phyloP scores from a whole-genome alignment of 2,113 vertebrate genomes.

The Pedionomus torquatus region DNA sequence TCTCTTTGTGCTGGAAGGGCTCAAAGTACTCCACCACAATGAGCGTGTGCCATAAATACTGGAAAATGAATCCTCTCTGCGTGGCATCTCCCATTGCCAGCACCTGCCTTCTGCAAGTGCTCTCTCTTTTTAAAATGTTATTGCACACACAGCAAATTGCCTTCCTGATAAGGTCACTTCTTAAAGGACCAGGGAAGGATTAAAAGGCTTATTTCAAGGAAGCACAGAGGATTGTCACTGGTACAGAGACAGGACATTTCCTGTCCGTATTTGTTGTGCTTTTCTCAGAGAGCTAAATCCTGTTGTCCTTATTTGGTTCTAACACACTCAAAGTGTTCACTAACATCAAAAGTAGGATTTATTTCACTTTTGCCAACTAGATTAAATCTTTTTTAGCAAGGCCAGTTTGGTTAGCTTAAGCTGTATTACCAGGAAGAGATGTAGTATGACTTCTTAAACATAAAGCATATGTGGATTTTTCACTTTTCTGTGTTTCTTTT shows the following conservation, averaged over 20 bases:
- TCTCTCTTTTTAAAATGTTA: neutral
- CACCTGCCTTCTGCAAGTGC: neutral
- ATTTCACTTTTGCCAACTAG: neutral
- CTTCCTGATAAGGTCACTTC: conserved; percentile 56
- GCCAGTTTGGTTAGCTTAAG: neutral
- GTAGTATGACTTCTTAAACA: neutral
- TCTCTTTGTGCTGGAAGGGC: neutral
- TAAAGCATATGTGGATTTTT: neutral
- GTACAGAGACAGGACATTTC: conserved; percentile 15
- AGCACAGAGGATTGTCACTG: conserved; percentile 24
- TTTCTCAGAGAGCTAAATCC: neutral
- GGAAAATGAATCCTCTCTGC: neutral
- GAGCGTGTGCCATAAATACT: neutral
- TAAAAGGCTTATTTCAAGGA: conserved; percentile 57
- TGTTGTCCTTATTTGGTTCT: neutral
- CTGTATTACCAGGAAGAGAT: neutral
- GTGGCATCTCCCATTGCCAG: neutral
- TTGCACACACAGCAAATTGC: neutral
- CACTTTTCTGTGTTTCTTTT: neutral
- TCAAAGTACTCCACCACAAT: neutral
- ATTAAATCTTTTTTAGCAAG: neutral
- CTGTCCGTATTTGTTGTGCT: neutral
- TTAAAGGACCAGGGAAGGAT: conserved; percentile 24
- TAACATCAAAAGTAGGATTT: neutral
- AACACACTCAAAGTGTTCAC: neutral